Evolutionary conservation across 2,797 vertebrate species (phyloP).

Genomic region (Enteromius unitaeniatus): DNA sequence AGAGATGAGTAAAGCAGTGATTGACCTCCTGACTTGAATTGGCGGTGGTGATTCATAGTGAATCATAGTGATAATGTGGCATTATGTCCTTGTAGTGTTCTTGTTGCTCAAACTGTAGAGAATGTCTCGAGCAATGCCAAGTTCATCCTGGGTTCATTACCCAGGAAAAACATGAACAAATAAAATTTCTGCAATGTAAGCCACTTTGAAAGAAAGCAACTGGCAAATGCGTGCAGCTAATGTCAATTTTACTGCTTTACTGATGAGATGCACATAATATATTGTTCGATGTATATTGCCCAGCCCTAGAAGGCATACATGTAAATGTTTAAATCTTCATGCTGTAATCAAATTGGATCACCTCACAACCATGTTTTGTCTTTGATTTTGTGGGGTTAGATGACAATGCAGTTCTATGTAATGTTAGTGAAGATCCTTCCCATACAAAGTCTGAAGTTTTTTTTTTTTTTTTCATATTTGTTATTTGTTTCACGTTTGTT

Average conservation of each 20-base stretch:
- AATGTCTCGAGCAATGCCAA: neutral
- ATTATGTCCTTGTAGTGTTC: neutral
- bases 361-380: neutral
- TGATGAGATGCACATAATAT: too few relatives aligned
- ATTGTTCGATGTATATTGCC: too few relatives aligned
- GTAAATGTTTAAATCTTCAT: neutral
- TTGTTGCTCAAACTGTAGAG: neutral
- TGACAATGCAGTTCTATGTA: neutral
- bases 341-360: neutral
- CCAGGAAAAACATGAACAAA: neutral
- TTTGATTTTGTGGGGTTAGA: neutral
- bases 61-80: slow-evolving; percentile 12
- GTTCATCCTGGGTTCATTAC: neutral
- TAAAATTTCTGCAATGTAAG: neutral
- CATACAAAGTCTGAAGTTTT: too few relatives aligned
- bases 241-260: too few relatives aligned
- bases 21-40: neutral
- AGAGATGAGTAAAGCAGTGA: slow-evolving; percentile 2
- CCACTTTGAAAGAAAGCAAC: neutral
- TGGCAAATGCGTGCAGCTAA: neutral
- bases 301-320: neutral
- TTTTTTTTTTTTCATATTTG: too few relatives aligned
- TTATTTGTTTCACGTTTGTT: too few relatives aligned
- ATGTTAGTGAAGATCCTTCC: neutral
- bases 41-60: neutral